Conservation (phyloP, 1,140 invertebrate species). For the Aethina tumida region DNA sequence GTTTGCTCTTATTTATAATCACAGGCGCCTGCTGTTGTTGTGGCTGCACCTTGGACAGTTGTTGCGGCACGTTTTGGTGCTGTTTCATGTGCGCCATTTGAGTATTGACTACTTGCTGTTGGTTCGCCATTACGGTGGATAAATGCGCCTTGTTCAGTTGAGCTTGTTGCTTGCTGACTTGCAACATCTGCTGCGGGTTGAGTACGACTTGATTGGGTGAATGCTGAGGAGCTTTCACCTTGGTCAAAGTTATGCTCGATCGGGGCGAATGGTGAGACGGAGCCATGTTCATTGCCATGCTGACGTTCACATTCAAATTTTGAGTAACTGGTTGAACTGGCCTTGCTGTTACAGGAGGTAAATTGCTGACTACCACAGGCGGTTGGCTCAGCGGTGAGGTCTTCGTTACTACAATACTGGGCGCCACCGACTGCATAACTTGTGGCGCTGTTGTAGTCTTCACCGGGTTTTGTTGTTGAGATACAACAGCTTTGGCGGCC, state of each 20-base stretch:
- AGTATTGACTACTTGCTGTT: constrained; percentile 21
- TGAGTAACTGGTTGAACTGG: constrained; percentile 20
- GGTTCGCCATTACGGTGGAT: constrained; percentile 11
- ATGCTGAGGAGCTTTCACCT: constrained; percentile 31
- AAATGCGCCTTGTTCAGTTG: constrained; percentile 14
- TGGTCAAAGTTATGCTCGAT: constrained; percentile 17
- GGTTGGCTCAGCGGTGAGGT: neutral
- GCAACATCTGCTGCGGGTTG: constrained; percentile 25
- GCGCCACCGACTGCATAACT: too few relatives aligned
- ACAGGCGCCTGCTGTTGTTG: constrained; percentile 15
- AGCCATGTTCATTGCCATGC: constrained; percentile 8
- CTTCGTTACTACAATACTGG: constrained; percentile 2
- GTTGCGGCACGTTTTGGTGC: constrained; percentile 3
- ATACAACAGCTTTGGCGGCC: constrained; percentile 29
- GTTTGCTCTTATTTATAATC: constrained; percentile 15
- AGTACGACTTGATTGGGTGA: constrained; percentile 21
- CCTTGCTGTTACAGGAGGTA: constrained; percentile 9
- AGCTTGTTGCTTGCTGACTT: constrained; percentile 17
- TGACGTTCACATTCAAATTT: constrained; percentile 25
- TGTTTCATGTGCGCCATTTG: constrained; percentile 23
- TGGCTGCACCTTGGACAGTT: constrained; percentile 11
- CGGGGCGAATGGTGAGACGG: constrained; percentile 26
- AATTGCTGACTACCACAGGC: neutral
- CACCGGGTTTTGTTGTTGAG: constrained; percentile 12
- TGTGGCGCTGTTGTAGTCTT: constrained; percentile 4